phyloP scores from a whole-genome alignment of 2,797 vertebrate genomes.

The Scyliorhinus canicula region DNA sequence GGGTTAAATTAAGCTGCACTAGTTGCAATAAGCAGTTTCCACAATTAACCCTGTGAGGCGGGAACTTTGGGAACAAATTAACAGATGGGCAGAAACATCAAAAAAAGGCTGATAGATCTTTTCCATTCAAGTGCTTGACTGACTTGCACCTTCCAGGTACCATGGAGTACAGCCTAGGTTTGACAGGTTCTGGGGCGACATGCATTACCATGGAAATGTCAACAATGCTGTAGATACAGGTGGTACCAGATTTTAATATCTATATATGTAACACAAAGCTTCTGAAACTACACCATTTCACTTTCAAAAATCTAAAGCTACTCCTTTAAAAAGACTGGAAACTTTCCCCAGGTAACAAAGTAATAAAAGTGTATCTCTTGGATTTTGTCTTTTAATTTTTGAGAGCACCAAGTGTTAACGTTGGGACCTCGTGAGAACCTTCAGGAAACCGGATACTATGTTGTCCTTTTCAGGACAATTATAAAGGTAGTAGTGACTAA shows the following conservation, averaged over 20 bases:
- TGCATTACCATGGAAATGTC: background rate
- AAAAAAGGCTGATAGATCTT: background rate
- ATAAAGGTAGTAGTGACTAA: background rate
- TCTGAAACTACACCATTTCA: background rate
- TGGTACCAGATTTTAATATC: background rate
- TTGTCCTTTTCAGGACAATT: background rate
- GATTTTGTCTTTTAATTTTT: background rate
- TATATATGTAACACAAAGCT: background rate
- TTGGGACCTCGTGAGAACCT: background rate
- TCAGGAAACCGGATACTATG: background rate
- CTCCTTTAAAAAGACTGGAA: background rate
- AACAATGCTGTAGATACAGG: background rate
- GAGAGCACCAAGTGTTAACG: background rate
- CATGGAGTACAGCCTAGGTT: background rate
- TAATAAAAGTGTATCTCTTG: too few species aligned
- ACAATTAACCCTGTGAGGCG: too few species aligned
- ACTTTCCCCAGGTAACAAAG: background rate
- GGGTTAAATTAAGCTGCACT: background rate
- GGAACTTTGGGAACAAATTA: background rate
- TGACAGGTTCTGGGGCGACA: background rate
- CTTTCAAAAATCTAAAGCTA: background rate
- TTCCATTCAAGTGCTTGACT: background rate
- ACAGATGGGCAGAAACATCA: background rate
- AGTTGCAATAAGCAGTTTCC: background rate
- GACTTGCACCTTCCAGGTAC: background rate